phyloP scores from a whole-genome alignment of 1,140 invertebrate genomes.

The Drosophila azteca region DNA sequence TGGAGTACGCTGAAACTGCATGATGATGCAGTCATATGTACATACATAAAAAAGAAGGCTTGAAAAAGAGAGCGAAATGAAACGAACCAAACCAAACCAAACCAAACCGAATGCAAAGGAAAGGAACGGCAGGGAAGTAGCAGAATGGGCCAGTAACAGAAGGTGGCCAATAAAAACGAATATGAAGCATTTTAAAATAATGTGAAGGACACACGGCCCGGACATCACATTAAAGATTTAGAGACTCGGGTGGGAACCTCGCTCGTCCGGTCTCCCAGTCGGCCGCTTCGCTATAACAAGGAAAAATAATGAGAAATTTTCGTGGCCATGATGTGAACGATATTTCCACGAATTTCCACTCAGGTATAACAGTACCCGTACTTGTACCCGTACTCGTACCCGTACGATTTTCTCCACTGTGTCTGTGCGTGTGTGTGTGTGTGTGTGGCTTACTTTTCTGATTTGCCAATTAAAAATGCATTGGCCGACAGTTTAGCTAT shows the following conservation, averaged over 20 bases:
- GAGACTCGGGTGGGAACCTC: neutral
- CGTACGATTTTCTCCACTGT: too few species aligned
- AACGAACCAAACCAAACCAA: neutral
- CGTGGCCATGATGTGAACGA: too few species aligned
- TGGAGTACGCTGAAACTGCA: slow-evolving; percentile 74
- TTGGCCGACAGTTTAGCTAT: slow-evolving; percentile 52
- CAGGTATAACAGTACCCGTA: too few species aligned
- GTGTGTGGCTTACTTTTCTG: slow-evolving; percentile 35
- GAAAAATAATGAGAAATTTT: too few species aligned
- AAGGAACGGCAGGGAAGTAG: too few species aligned
- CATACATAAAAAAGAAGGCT: slow-evolving; percentile 45
- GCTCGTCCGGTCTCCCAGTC: too few species aligned
- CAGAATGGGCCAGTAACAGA: neutral
- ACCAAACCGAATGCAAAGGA: too few species aligned
- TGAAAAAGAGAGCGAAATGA: slow-evolving; percentile 3
- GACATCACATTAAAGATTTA: slow-evolving; percentile 48
- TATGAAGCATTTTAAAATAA: slow-evolving; percentile 57
- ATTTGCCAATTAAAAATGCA: slow-evolving; percentile 71
- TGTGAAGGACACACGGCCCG: slow-evolving; percentile 28
- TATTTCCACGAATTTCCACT: too few species aligned
- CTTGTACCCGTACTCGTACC: too few species aligned
- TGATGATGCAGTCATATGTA: slow-evolving; percentile 75
- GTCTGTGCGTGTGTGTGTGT: too few species aligned
- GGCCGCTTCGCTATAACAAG: too few species aligned
- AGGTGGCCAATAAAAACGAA: slow-evolving; percentile 49